Base-by-base conservation (phyloP, 2,797 vertebrate genomes). In the Alfaro cultratus region DNA sequence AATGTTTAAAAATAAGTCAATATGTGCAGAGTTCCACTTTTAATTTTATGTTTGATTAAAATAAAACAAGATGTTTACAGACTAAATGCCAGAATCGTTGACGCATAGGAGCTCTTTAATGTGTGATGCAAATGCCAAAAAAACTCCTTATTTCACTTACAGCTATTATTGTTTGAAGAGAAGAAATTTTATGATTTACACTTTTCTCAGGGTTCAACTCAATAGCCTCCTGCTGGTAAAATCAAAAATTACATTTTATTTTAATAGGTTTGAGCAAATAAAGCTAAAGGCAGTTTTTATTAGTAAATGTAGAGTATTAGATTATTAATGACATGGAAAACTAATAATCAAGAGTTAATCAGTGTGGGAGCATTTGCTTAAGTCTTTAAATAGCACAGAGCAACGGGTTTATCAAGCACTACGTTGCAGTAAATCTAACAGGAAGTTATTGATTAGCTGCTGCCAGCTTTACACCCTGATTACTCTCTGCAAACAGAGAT, bases 391-490 rank as follows among this genome's bases (percentile, higher is more conserved):
- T 77, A 86, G 74, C 74, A 5, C 46, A 41, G 55, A 81, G 81
- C 88, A 87, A 84, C 80, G 11, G 6, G 60, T 70, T 74, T 67
- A 45, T 82, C 46, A 83, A 84, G 76, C 83, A 87, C 80, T 80
- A 80, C 12, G 77, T 55, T 78, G 82, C 85, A 0, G 21, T 90
- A 87, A 88, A 81, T 86, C 83, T 70, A 78, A 86, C 80, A 81
- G 85, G 79, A 84, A 80, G 71, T 60, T 79, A 92, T 89, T 10
- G 88, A 92, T 88, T 67, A 11, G n/a, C 74, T 83, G 43, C 77
- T 78, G 79, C 78, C 62, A 86, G 68, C 15, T 15, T 1, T 8
- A 13, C 60, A 73, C 64, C 49, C 78, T 75, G 11, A 23, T 55
- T 49, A 23, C 18, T 41, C 8, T 47, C 73, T 31, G 73, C 73